These are phyloP conservation scores for Hemicrepidius hirtus DNA, from an alignment of 2,888 invertebrate genomes.

Conservation along the genomic window DNA sequence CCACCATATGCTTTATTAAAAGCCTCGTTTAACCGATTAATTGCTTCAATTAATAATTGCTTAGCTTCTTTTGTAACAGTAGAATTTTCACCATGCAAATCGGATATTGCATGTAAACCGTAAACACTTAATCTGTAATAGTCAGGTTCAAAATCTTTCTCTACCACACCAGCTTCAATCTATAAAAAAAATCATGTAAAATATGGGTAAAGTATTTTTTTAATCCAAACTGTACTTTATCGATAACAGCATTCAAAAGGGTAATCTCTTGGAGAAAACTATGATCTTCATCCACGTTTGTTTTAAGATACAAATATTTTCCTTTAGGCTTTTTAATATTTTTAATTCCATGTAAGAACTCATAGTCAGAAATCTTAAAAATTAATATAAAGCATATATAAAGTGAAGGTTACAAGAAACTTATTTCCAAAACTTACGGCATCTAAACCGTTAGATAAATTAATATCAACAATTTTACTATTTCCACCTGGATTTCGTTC, in stretches of 20 bases:
- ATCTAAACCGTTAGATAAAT: conserved; percentile 77
- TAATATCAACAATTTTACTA: conserved; percentile 79
- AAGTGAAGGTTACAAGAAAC: no score
- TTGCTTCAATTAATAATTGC: conserved; percentile 75
- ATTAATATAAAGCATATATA: no score
- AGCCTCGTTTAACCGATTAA: conserved; percentile 74
- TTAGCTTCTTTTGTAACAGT: conserved; percentile 79
- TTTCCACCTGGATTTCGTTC: conserved; percentile 78
- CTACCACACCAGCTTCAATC: conserved; percentile 72
- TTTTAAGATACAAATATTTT: conserved; percentile 62
- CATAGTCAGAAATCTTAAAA: conserved; percentile 69
- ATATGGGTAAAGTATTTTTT: not conserved
- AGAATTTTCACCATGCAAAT: conserved; percentile 80
- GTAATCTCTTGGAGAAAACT: conserved; percentile 79
- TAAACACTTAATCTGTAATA: conserved; percentile 80
- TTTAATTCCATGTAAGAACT: conserved; percentile 65
- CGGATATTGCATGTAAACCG: conserved; percentile 78
- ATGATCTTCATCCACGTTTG: conserved; percentile 75
- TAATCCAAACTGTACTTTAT: conserved; percentile 69
- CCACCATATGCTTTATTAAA: conserved; percentile 76
- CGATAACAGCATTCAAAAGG: conserved; percentile 75
- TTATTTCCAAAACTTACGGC: conserved; percentile 76
- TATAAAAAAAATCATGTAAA: conserved; percentile 57
- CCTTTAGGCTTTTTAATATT: conserved; percentile 63
- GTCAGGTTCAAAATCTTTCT: conserved; percentile 77